A percentile compares a stretch with the other conserved stretches of the same genome.
Evolutionary conservation across 2,888 invertebrate species (phyloP).

Genomic region (Chrysolina oricalcia): DNA sequence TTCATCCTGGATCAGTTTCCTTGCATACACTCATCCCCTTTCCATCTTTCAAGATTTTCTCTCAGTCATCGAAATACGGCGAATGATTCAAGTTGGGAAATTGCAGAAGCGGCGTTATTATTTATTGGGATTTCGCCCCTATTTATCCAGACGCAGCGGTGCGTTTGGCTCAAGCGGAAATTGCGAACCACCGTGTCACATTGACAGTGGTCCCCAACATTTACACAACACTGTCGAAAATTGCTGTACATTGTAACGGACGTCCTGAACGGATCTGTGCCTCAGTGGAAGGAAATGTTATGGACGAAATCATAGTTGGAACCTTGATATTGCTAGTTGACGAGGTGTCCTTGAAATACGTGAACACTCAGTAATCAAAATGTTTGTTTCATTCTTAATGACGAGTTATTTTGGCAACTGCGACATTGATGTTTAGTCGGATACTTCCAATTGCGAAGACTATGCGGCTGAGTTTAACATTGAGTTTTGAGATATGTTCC

Average conservation of each 20-base stretch:
- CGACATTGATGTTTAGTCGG: no score
- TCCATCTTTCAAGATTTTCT: constrained; percentile 19
- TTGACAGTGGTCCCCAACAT: constrained; percentile 55
- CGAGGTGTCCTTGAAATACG: no score
- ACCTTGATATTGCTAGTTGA: no score
- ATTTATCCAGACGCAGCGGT: constrained; percentile 49
- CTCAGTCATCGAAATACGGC: constrained; percentile 57
- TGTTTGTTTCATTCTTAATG: no score
- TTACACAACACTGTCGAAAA: neutral
- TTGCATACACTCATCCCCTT: neutral
- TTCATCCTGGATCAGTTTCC: neutral
- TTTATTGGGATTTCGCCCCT: constrained; percentile 57
- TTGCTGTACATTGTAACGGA: constrained; percentile 19
- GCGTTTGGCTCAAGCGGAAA: constrained; percentile 61
- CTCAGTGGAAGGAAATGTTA: neutral
- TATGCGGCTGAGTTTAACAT: no score
- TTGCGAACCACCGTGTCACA: constrained; percentile 60
- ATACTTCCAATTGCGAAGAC: no score
- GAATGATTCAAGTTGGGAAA: constrained; percentile 66
- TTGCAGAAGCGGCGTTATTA: constrained; percentile 62
- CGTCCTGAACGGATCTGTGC: constrained; percentile 13
- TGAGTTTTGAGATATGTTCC: no score
- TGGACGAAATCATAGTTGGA: neutral
- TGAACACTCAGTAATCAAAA: no score
- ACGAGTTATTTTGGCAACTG: no score